Evolutionary conservation across 2,113 vertebrate genomes (phyloP).

Genomic region (Tachycineta bicolor): DNA sequence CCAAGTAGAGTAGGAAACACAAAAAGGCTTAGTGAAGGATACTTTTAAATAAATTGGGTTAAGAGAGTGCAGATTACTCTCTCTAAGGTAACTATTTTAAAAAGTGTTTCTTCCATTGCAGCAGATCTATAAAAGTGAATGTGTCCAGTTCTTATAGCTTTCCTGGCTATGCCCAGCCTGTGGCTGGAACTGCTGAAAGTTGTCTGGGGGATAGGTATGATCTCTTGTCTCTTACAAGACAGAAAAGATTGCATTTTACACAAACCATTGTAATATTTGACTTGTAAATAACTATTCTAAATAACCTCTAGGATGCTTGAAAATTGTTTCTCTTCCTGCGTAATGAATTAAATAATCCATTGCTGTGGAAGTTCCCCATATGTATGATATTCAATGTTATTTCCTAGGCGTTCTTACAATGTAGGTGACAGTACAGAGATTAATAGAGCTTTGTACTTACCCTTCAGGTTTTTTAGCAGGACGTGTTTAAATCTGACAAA

Average conservation of each 20-base stretch:
- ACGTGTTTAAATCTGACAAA: neutral
- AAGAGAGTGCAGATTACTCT: constrained; percentile 39
- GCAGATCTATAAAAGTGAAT: neutral
- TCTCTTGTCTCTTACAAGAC: neutral
- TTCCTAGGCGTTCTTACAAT: neutral
- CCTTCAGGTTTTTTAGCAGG: neutral
- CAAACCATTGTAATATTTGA: neutral
- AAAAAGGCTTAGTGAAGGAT: constrained; percentile 30
- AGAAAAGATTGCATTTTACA: neutral
- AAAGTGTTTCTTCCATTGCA: neutral
- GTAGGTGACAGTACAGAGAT: neutral
- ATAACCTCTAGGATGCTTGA: neutral
- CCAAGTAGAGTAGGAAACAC: constrained; percentile 14
- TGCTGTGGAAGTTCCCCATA: neutral
- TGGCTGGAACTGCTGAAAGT: neutral
- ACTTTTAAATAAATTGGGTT: constrained; percentile 49
- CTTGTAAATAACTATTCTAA: neutral
- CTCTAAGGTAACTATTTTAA: constrained; percentile 27
- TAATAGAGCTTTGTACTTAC: neutral
- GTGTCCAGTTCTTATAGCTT: neutral
- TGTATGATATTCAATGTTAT: neutral
- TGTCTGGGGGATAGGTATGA: neutral
- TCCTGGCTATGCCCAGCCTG: neutral
- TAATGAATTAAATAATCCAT: neutral
- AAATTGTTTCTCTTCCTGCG: neutral